Evolutionary conservation across 2,888 invertebrate species (phyloP).

Genomic region (Nomada ruficornis): DNA sequence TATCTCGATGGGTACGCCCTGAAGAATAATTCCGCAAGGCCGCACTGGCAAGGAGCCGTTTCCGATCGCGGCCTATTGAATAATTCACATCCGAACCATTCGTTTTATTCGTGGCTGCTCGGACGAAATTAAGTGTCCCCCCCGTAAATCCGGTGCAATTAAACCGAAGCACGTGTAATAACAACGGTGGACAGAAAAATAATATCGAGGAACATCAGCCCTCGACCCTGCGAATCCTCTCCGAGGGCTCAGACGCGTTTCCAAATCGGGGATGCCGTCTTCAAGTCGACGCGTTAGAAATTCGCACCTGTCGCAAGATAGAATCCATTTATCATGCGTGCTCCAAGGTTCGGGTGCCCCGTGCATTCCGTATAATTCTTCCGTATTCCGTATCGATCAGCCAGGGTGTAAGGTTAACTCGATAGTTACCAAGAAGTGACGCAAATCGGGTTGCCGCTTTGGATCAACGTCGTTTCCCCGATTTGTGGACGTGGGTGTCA

Average conservation of each 20-base stretch:
- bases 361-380: neutral
- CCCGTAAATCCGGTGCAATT: neutral
- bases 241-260: neutral
- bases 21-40: neutral
- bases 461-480: conserved; percentile 13
- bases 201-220: neutral
- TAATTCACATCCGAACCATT: conserved; percentile 2
- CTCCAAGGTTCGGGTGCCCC: neutral
- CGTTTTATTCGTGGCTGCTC: neutral
- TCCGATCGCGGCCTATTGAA: neutral
- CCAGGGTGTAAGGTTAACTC: conserved; percentile 9
- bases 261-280: neutral
- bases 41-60: neutral
- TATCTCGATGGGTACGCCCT: conserved; percentile 4
- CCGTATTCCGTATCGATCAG: neutral
- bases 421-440: conserved; percentile 19
- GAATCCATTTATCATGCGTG: conserved; percentile 13
- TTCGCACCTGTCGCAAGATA: conserved; percentile 17
- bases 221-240: neutral
- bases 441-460: conserved; percentile 7
- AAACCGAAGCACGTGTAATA: neutral
- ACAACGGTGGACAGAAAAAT: neutral
- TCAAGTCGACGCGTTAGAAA: conserved; percentile 1
- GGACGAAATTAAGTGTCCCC: neutral
- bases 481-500: conserved; percentile 25